Conservation (phyloP, 2,888 invertebrate species). For the Charanyca ferruginea region DNA sequence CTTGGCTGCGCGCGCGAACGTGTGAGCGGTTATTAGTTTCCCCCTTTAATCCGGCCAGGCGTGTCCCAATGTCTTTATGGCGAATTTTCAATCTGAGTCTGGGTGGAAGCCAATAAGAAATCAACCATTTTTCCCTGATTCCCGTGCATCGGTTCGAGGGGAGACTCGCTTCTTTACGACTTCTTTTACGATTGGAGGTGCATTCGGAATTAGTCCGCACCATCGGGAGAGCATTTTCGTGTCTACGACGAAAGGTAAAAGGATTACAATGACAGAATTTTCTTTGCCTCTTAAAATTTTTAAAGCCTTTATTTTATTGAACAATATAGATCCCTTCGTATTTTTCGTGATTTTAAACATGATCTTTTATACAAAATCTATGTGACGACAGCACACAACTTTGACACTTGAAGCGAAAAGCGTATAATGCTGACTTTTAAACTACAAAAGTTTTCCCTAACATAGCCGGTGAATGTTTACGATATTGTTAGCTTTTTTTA, state of each 20-base stretch:
- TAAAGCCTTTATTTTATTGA: conserved; percentile 44
- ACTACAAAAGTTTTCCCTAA: conserved; percentile 75
- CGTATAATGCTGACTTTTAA: conserved; percentile 75
- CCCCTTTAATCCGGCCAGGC: conserved; percentile 90
- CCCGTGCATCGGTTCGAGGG: conserved; percentile 88
- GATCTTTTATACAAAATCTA: conserved; percentile 42
- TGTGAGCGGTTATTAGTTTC: no score
- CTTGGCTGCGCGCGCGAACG: no score
- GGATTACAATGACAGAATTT: conserved; percentile 86
- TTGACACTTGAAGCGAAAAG: conserved; percentile 71
- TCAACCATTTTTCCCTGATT: conserved; percentile 90
- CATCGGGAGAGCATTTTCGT: conserved; percentile 88
- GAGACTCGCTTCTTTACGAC: conserved; percentile 89
- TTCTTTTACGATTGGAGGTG: conserved; percentile 91
- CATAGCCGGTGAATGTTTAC: conserved; percentile 74
- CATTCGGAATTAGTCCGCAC: conserved; percentile 89
- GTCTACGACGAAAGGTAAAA: conserved; percentile 88
- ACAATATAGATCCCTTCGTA: conserved; percentile 22
- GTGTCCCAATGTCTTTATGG: conserved; percentile 91
- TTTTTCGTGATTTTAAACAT: conserved; percentile 21
- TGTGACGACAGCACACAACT: conserved; percentile 64
- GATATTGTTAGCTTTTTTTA: conserved; percentile 72
- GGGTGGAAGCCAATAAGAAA: conserved; percentile 90
- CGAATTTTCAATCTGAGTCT: conserved; percentile 90
- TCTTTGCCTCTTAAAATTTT: conserved; percentile 65